Percentiles rank a stretch among this genome's conserved stretches.
Evolutionary conservation across 2,797 vertebrate species (phyloP).

Genomic region (Myotis findleyi): DNA sequence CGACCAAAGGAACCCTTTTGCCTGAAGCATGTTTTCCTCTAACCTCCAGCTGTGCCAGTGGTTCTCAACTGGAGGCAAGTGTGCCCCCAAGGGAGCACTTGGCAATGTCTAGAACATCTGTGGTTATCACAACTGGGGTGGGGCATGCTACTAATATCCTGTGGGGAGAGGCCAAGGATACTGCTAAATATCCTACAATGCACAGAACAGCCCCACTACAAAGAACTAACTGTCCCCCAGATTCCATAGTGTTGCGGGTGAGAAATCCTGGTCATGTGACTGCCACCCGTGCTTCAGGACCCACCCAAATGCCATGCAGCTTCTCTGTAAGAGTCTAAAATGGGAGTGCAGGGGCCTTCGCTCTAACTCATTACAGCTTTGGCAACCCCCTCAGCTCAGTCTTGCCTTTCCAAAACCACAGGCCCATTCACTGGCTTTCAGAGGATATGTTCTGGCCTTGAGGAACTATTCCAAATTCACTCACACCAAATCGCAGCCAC

Average conservation of each 20-base stretch:
- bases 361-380: background rate
- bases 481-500: background rate
- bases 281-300: background rate
- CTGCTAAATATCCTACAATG: background rate
- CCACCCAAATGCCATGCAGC: fast-evolving
- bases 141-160: background rate
- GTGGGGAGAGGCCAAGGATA: background rate
- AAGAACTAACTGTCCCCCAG: background rate
- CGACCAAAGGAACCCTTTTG: background rate
- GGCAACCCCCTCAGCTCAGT: background rate
- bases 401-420: background rate
- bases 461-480: background rate
- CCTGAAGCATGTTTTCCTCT: background rate
- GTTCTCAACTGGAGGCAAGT: background rate
- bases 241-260: background rate
- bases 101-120: background rate
- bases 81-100: background rate
- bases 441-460: background rate
- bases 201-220: background rate
- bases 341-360: background rate
- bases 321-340: background rate
- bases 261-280: background rate
- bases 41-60: background rate
- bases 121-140: background rate
- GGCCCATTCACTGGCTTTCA: background rate